Evolutionary conservation across 2,113 vertebrate species (phyloP).

Genomic region (Callorhinus ursinus): DNA sequence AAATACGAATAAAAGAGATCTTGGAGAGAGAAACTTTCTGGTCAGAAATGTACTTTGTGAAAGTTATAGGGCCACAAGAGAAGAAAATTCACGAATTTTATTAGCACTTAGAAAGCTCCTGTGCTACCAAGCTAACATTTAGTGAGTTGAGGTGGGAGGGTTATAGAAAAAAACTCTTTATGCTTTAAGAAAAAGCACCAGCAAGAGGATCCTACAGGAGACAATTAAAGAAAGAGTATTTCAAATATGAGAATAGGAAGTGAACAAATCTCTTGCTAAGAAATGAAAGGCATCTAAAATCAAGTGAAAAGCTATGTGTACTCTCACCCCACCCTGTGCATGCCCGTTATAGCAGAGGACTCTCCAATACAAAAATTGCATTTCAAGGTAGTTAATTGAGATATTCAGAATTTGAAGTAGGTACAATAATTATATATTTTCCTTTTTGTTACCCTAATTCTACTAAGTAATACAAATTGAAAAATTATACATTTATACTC

Average conservation of each 20-base stretch:
- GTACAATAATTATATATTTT: not conserved
- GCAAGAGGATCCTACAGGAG: not conserved
- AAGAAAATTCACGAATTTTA: constrained; percentile 3
- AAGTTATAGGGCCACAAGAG: not conserved
- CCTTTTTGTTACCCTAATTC: not conserved
- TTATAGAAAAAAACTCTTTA: not conserved
- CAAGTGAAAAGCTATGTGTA: not conserved
- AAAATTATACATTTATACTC: not conserved
- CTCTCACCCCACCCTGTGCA: accelerated
- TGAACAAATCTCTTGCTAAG: not conserved
- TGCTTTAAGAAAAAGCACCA: not conserved
- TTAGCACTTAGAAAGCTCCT: not conserved
- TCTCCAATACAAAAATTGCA: not conserved
- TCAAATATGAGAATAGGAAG: not conserved
- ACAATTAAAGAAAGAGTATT: not conserved
- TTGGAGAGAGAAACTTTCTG: not conserved
- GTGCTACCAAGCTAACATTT: not conserved
- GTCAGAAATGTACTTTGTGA: constrained; percentile 22
- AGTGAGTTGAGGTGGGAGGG: not conserved
- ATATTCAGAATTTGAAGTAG: constrained; percentile 1
- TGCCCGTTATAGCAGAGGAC: not conserved
- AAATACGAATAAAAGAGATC: constrained; percentile 36
- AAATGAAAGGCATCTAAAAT: not conserved
- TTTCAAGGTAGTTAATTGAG: not conserved
- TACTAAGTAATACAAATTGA: not conserved